Percentiles rank a stretch among this genome's conserved stretches.
These are phyloP conservation scores for Drosophila repletoides DNA, from an alignment of 1,140 invertebrate genomes.

Conservation along the genomic window DNA sequence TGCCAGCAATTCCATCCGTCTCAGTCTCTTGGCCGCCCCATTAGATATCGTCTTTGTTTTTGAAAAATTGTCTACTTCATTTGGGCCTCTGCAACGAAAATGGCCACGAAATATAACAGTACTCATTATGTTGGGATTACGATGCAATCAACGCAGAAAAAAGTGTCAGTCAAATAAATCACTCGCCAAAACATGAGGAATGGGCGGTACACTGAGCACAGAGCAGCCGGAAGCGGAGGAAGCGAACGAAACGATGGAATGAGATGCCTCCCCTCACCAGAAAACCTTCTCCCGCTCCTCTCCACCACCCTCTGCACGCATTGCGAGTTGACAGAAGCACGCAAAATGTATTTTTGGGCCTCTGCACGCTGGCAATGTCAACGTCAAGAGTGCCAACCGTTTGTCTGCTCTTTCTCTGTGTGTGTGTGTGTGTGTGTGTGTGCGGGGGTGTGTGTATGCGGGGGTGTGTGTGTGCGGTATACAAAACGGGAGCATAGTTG, in stretches of 20 bases:
- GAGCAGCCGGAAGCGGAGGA: no score
- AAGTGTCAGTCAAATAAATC: constrained; percentile 82
- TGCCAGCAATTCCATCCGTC: neutral
- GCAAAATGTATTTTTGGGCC: constrained; percentile 56
- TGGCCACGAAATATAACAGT: constrained; percentile 82
- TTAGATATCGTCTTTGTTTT: constrained; percentile 66
- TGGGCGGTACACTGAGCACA: constrained; percentile 25
- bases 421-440: neutral
- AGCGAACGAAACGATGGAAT: no score
- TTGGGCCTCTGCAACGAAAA: constrained; percentile 67
- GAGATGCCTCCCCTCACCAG: neutral
- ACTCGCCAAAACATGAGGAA: constrained; percentile 71
- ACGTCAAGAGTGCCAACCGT: constrained; percentile 53
- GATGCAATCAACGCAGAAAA: constrained; percentile 82
- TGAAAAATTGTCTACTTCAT: constrained; percentile 80
- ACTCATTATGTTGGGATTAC: constrained; percentile 82
- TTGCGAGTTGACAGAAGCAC: constrained; percentile 37
- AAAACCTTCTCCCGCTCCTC: neutral
- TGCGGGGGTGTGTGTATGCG: neutral
- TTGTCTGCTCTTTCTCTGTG: constrained; percentile 1
- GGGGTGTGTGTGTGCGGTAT: constrained; percentile 9
- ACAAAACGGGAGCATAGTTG: constrained; percentile 68
- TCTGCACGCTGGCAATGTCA: constrained; percentile 63
- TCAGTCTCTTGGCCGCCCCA: neutral
- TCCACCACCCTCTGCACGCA: constrained; percentile 8